Evolutionary conservation across 2,113 vertebrate genomes (phyloP), one percentile per base, ranked within the genome.

Genomic region (Alethe castanea): DNA sequence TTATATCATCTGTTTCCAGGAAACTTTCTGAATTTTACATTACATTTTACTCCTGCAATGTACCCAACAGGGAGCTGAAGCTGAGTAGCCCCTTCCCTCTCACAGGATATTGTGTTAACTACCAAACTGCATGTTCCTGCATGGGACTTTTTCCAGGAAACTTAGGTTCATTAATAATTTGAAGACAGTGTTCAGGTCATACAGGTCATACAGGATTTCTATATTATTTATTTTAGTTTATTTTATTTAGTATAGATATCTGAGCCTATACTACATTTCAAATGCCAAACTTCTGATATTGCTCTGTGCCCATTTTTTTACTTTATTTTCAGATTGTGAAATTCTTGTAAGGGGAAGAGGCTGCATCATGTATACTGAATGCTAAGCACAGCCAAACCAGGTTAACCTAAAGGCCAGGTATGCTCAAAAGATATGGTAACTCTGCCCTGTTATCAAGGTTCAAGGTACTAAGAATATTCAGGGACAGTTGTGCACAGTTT

Each of bases 1-100:
- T 13, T 81, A 64, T 89, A 89, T 90, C 85, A 86, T 61, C 89
- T 94, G 94, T 94, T 96, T 96, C 94, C 95, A 92, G 92, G 95
- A 93, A 95, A 69, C 53, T 82, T 88, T 83, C 94, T 93, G 94
- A 96, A 86, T 88, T 93, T 82, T 72, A 77, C 90, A 92, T 95
- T 88, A 93, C 33, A 74, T 89, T 88, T 81, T 62, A 74, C 44
- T 88, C 71, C 47, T 83, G 74, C 33, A 70, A n/a, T 25, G 64
- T 53, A 54, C 19, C 1, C 17, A 62, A 57, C 2, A 7, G 28
- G 61, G 57, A 91, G 18, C 59, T 77, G 57, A 88, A 92, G 62
- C 38, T 48, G 26, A 79, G 53, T 28, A 94, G 24, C 13, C 8
- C 26, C 31, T 86, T 92, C 65, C 15, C 19, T 53, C 38, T 92